A percentile compares a stretch with the other conserved stretches of the same genome.
phyloP scores from a whole-genome alignment of 2,113 vertebrate genomes.

The Polypterus bichir region DNA sequence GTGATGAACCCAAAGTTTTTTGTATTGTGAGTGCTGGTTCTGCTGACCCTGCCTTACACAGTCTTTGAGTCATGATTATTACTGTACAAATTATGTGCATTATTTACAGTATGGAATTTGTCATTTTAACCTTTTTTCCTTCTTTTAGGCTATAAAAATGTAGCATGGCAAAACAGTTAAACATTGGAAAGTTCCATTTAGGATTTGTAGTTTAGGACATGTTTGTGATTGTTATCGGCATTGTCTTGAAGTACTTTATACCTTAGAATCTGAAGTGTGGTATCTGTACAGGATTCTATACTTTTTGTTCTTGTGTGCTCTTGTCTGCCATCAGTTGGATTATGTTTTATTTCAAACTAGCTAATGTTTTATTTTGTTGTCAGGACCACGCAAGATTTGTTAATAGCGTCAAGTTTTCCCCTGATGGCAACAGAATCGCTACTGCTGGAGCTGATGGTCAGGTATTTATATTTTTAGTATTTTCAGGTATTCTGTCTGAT shows the following conservation, averaged over 20 bases:
- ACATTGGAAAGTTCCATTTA: background rate
- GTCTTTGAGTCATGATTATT: too few species aligned
- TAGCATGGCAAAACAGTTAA: too few species aligned
- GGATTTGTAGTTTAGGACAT: slow-evolving; percentile 29
- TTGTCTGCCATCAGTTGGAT: slow-evolving; percentile 25
- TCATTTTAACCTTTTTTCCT: too few species aligned
- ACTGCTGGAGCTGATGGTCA: slow-evolving; percentile 80
- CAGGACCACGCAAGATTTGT: slow-evolving; percentile 82
- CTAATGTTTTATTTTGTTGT: slow-evolving; percentile 20
- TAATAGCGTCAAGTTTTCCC: slow-evolving; percentile 86
- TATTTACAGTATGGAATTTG: too few species aligned
- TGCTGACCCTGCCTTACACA: too few species aligned
- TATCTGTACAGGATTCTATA: slow-evolving; percentile 29
- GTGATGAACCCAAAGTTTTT: too few species aligned
- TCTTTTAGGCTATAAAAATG: too few species aligned
- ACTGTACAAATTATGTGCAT: too few species aligned
- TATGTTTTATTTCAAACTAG: slow-evolving; percentile 28
- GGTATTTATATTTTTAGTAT: slow-evolving; percentile 37
- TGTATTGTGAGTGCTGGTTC: too few species aligned
- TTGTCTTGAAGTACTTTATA: slow-evolving; percentile 24
- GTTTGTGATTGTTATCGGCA: slow-evolving; percentile 24
- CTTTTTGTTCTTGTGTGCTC: slow-evolving; percentile 13
- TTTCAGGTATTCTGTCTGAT: too few species aligned
- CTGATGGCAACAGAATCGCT: slow-evolving; percentile 69
- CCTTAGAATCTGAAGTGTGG: slow-evolving; percentile 9